A percentile compares a stretch with the other conserved stretches of the same genome.
Conservation (phyloP, 1,140 invertebrate species). For the Leptestheria dahalacensis region DNA sequence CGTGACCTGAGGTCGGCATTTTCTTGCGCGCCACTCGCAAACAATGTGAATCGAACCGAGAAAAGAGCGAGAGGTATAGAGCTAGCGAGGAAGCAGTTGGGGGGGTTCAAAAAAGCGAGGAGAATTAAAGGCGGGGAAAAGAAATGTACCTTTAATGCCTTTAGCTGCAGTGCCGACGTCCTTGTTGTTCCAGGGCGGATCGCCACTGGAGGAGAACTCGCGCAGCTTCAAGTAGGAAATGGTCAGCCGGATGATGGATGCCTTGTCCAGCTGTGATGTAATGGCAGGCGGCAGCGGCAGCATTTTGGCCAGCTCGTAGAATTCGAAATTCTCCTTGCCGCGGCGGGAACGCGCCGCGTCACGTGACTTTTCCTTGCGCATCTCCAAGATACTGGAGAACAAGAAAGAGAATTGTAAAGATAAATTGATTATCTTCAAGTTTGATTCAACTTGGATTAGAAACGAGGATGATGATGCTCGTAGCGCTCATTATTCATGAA, state of each 20-base stretch:
- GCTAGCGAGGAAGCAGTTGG: not conserved
- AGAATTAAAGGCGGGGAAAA: not conserved
- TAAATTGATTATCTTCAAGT: not conserved
- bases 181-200: slow-evolving; percentile 71
- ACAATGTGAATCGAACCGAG: not conserved
- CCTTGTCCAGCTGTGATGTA: slow-evolving; percentile 95
- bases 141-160: not conserved
- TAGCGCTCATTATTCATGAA: too few species aligned
- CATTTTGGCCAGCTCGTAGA: slow-evolving; percentile 96
- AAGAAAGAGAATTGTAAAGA: slow-evolving; percentile 14
- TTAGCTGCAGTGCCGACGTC: not conserved
- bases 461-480: not conserved
- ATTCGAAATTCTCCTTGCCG: slow-evolving; percentile 96
- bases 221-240: slow-evolving; percentile 92
- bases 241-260: slow-evolving; percentile 93
- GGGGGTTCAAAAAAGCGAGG: not conserved
- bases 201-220: slow-evolving; percentile 86
- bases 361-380: slow-evolving; percentile 90
- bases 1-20: not conserved
- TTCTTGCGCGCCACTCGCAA: not conserved
- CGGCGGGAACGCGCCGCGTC: slow-evolving; percentile 86
- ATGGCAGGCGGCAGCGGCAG: slow-evolving; percentile 88
- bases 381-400: slow-evolving; percentile 76
- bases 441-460: not conserved
- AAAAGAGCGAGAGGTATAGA: not conserved